A percentile compares a stretch with the other conserved stretches of the same genome.
phyloP scores from a whole-genome alignment of 1,140 invertebrate species.

The Nasonia giraulti region DNA sequence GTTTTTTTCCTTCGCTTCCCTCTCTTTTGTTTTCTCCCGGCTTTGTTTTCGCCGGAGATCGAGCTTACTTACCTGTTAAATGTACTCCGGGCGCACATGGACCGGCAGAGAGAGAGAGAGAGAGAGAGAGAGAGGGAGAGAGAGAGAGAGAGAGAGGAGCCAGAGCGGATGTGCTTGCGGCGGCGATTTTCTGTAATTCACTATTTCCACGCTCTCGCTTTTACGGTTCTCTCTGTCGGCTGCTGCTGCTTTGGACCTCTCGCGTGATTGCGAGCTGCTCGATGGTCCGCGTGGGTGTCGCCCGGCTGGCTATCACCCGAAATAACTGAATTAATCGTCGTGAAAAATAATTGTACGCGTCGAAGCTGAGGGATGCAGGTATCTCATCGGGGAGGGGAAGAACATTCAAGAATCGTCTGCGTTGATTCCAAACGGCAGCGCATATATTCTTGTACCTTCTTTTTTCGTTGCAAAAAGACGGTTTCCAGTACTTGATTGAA shows the following conservation, averaged over 20 bases:
- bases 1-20: not conserved
- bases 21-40: not conserved
- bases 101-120: not conserved
- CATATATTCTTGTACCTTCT: not conserved
- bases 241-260: conserved; percentile 23
- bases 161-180: not conserved
- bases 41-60: conserved; percentile 34
- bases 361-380: not conserved
- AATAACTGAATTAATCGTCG: conserved; percentile 17
- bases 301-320: not conserved
- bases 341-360: conserved; percentile 1
- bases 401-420: too few relatives aligned
- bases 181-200: conserved; percentile 42
- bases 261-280: conserved; percentile 26
- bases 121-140: too few relatives aligned
- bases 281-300: not conserved
- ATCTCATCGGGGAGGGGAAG: too few relatives aligned
- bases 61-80: conserved; percentile 48
- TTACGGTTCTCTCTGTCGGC: not conserved
- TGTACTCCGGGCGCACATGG: conserved; percentile 27
- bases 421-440: not conserved
- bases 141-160: not conserved
- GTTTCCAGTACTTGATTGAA: conserved; percentile 10
- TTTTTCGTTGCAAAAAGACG: not conserved
- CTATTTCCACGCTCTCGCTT: conserved; percentile 22